A percentile compares a stretch with the other conserved stretches of the same genome.
Evolutionary conservation across 1,140 invertebrate species (phyloP).

Genomic region (Bombus polaris): DNA sequence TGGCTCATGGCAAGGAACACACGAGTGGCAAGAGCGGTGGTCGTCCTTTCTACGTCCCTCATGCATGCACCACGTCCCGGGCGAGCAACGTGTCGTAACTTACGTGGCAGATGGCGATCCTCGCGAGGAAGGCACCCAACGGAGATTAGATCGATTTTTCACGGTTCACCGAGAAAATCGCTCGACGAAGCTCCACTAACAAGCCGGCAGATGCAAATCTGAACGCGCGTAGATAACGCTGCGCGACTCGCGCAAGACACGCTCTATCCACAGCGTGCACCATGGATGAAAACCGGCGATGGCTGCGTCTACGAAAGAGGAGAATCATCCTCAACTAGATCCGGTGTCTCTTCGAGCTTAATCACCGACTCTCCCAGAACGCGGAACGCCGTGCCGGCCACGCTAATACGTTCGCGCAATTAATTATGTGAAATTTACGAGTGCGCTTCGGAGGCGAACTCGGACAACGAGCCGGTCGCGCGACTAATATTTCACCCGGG

Average conservation of each 20-base stretch:
- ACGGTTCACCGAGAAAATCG: conserved; percentile 73
- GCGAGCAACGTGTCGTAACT: conserved; percentile 66
- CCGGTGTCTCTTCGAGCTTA: conserved; percentile 36
- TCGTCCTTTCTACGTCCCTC: conserved; percentile 49
- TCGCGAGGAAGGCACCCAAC: conserved; percentile 64
- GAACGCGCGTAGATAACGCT: conserved; percentile 36
- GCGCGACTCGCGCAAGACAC: background rate
- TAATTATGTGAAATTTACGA: conserved; percentile 66
- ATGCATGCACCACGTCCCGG: conserved; percentile 44
- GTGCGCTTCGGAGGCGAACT: conserved; percentile 42
- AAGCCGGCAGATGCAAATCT: conserved; percentile 78
- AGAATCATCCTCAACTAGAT: conserved; percentile 42
- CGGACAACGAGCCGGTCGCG: conserved; percentile 54
- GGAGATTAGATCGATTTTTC: conserved; percentile 78
- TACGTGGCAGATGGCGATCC: conserved; percentile 72
- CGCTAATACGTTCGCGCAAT: conserved; percentile 55
- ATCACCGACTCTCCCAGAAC: conserved; percentile 33
- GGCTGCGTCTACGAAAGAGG: background rate
- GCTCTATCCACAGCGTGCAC: background rate
- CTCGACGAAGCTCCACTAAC: conserved; percentile 66
- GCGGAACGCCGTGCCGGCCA: conserved; percentile 14
- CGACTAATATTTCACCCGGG: conserved; percentile 54
- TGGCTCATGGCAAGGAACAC: conserved; percentile 11
- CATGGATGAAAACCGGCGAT: background rate
- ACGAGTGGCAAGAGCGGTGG: conserved; percentile 55